Conservation (phyloP, 2,888 invertebrate species). For the Harpalus rufipes region DNA sequence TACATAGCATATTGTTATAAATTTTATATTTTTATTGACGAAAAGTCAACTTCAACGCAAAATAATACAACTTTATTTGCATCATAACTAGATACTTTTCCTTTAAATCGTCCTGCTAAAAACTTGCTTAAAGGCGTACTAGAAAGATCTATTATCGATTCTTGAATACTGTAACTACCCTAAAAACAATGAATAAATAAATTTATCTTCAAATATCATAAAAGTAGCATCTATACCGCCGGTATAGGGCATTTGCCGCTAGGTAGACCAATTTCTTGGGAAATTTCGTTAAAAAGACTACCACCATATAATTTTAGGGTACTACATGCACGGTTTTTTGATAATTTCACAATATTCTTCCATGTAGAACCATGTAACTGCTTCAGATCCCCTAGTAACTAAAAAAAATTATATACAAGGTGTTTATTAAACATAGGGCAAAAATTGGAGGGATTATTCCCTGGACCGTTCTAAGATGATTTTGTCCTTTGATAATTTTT, state of each 20-base stretch:
- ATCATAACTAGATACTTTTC: neutral
- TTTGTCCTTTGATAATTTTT: too few relatives aligned
- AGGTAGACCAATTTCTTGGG: neutral
- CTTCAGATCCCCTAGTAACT: neutral
- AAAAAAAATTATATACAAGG: too few relatives aligned
- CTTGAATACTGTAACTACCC: neutral
- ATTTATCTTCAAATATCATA: too few relatives aligned
- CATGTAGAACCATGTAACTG: neutral
- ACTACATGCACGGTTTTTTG: conserved; percentile 14
- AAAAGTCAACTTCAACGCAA: conserved; percentile 4
- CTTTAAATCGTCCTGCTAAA: neutral
- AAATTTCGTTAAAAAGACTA: neutral
- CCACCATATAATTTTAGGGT: conserved; percentile 11
- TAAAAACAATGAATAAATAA: neutral
- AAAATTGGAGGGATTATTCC: too few relatives aligned
- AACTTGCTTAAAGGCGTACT: neutral
- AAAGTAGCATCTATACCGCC: neutral
- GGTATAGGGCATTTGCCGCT: conserved; percentile 2
- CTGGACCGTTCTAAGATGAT: too few relatives aligned
- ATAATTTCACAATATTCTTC: conserved; percentile 7
- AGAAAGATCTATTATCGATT: neutral
- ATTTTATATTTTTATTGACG: conserved; percentile 16
- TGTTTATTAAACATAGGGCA: too few relatives aligned
- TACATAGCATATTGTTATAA: neutral
- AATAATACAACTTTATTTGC: conserved; percentile 9